Evolutionary conservation across 2,113 vertebrate species (phyloP).

Genomic region (Crotophaga sulcirostris): DNA sequence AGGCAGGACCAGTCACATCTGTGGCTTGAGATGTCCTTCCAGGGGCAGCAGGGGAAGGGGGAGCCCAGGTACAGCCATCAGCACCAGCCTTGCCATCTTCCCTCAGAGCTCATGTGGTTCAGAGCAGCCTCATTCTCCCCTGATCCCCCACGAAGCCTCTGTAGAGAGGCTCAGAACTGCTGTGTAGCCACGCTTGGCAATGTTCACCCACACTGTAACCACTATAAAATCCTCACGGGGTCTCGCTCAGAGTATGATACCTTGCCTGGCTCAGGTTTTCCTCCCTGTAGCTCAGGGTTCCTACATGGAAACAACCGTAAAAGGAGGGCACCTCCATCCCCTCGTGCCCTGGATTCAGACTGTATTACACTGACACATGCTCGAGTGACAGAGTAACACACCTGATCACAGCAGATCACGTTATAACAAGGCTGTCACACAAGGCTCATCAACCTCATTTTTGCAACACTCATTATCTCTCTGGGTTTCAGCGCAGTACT

Average conservation of each 20-base stretch:
- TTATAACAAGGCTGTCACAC: conserved; percentile 28
- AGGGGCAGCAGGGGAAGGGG: not conserved
- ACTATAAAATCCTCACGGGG: not conserved
- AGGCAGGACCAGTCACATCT: not conserved
- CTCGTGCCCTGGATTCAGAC: conserved; percentile 9
- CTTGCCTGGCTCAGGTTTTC: conserved; percentile 7
- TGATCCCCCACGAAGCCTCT: not conserved
- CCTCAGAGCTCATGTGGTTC: not conserved
- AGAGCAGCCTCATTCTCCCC: not conserved
- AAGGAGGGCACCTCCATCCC: conserved; percentile 32
- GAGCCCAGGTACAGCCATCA: not conserved
- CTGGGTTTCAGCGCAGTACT: not conserved
- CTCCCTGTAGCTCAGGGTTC: conserved; percentile 19
- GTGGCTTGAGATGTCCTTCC: not conserved
- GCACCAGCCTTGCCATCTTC: not conserved
- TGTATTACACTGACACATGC: conserved; percentile 38
- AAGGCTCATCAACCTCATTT: not conserved
- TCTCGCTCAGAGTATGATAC: not conserved
- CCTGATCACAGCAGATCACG: not conserved
- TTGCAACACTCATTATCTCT: conserved; percentile 2
- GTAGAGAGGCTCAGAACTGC: not conserved
- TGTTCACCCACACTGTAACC: conserved; percentile 33
- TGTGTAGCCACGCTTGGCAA: not conserved
- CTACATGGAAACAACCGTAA: conserved; percentile 56
- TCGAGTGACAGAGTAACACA: conserved; percentile 44